Base-by-base conservation (phyloP, 1,140 invertebrate genomes). In the Drosophila prosaltans region DNA sequence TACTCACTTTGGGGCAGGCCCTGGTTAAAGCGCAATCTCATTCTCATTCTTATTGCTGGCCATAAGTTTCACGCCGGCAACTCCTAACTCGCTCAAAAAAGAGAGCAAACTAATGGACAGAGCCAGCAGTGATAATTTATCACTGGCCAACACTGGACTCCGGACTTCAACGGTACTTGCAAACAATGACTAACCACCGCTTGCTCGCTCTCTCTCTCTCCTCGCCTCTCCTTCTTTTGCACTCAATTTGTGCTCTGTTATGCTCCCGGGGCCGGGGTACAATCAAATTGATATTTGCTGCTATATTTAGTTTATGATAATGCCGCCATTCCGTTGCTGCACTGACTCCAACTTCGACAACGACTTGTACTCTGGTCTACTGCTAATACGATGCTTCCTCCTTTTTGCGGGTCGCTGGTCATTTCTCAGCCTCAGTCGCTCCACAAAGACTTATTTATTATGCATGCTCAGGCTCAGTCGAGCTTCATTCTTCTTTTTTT, bases 201-300 rank as follows among this genome's bases (percentile, higher is more conserved):
- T 16, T 16, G 16, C 16, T 64, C 64, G 43, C 36, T 48, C 32
- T 9, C 16, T 43, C 36, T 45, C 30, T 43, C 30, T 16, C 36
- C n/a, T 9, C 36, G 32, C 40, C 39, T 40, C n/a, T 39, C 40
- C 57, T 69, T 21, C 62, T 67, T 62, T 48, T 65, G 78, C 69
- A 80, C 84, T 89, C 83, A 89, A 89, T 88, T 84, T 88, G 74
- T 78, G 83, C 80, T 82, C 73, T 65, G 63, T 51, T 51, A 51
- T 51, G 45, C 21, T 51, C 45, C 45, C 45, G 45, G 45, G 84
- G 83, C 77, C 40, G 43, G 45, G 64, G 77, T 80, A 72, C 83
- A 88, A 88, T 88, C 84, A 88, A 88, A 88, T 88, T 88, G 83
- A 88, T 88, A 88, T 88, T 88, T 89, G 84, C 83, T 88, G 83